Evolutionary conservation across 2,113 vertebrate genomes (phyloP), one percentile per base, ranked within the genome.

Genomic region (Ursus arctos): DNA sequence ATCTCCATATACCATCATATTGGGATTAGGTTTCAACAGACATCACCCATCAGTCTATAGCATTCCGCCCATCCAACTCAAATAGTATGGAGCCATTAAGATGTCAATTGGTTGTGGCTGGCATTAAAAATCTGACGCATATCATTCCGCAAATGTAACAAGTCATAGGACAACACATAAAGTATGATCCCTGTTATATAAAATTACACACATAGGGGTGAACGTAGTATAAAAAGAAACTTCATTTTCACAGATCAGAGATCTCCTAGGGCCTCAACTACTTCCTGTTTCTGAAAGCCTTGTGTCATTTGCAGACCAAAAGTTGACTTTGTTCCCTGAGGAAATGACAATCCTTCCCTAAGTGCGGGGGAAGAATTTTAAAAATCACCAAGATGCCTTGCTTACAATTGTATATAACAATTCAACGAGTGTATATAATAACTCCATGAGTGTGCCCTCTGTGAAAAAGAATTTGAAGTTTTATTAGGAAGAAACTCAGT

Each of bases 91-190:
- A 92, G 31, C 31, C 22, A 47, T 84, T 40, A 85, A 82, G 19
- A 83, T 90, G 49, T 6, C 92, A 82, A 47, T 40, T 69, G 31
- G 53, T 57, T 5, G 24, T 43, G 7, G 85, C 8, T 86, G 28
- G 36, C 2, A 74, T 31, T 26, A 19, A 88, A 84, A 31, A 74
- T 83, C 47, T 84, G 55, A 28, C 14, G 57, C 31, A 21, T 80
- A 59, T 21, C 94, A 43, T 89, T 91, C 18, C 88, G 31, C 77
- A 77, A 91, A 61, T 69, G 76, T 67, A 92, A 89, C 55, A 89
- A 76, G 40, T 77, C 85, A 84, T 76, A 24, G 24, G 24, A 55
- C 15, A 81, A 72, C 40, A 91, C 4, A 61, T 40, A 61, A 95
- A 55, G 26, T 81, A 92, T 43, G 14, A 72, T 77, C 59, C 11